Conservation (phyloP, 1,140 invertebrate species). For the Araneus ventricosus region DNA sequence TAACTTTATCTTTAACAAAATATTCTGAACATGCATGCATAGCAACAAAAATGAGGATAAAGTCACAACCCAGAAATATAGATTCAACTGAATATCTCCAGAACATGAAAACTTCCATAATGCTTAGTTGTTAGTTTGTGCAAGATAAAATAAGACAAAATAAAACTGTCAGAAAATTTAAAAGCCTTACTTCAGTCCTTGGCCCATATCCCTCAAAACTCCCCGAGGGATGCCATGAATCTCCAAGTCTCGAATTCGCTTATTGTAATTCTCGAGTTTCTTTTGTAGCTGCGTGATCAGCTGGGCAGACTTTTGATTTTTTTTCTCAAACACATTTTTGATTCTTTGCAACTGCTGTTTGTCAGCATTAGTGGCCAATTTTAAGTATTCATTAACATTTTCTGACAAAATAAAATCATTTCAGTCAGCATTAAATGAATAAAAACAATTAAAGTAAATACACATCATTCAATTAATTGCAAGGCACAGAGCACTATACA, state of each 20-base stretch:
- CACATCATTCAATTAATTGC: no score
- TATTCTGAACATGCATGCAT: no score
- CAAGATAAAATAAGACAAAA: not conserved
- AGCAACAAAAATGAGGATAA: no score
- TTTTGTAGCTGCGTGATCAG: constrained; percentile 94
- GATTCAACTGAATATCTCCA: no score
- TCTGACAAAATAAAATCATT: constrained; percentile 80
- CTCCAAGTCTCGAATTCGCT: constrained; percentile 89
- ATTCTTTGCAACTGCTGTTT: constrained; percentile 94
- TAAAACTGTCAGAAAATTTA: not conserved
- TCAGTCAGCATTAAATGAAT: not conserved
- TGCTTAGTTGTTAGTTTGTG: no score
- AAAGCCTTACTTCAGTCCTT: constrained; percentile 90
- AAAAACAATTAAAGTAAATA: no score
- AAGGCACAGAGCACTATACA: no score
- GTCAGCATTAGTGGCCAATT: constrained; percentile 94
- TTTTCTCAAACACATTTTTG: constrained; percentile 98
- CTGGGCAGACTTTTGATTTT: constrained; percentile 97
- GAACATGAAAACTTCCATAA: no score
- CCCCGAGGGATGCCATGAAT: constrained; percentile 91
- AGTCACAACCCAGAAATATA: no score
- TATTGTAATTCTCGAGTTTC: constrained; percentile 92
- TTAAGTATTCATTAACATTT: constrained; percentile 97
- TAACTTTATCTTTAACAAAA: no score
- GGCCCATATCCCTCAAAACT: constrained; percentile 94